These are phyloP conservation scores for Labroides dimidiatus DNA, from an alignment of 2,797 vertebrate species.

Conservation along the genomic window DNA sequence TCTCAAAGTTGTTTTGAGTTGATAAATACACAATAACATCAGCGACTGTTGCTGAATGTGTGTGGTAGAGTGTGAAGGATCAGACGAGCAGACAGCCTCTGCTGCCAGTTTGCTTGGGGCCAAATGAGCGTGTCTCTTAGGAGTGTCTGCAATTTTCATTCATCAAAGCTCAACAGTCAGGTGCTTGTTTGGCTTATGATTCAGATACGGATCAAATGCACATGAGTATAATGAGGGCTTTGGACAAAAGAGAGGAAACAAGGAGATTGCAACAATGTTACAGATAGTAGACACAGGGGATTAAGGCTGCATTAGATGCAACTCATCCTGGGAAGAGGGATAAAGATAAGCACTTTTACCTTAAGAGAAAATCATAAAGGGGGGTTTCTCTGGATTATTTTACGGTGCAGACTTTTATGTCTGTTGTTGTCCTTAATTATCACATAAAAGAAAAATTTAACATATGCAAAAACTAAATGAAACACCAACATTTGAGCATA, in stretches of 20 bases:
- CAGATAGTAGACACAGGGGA: constrained; percentile 49
- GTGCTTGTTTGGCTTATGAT: constrained; percentile 71
- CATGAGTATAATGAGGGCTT: constrained; percentile 62
- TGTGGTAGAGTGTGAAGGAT: constrained; percentile 68
- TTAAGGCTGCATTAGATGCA: constrained; percentile 53
- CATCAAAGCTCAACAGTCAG: constrained; percentile 65
- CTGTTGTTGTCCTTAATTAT: constrained; percentile 13
- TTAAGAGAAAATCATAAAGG: constrained; percentile 5
- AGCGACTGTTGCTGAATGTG: constrained; percentile 57
- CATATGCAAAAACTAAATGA: constrained; percentile 22
- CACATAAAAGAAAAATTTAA: neutral
- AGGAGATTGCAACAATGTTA: constrained; percentile 46
- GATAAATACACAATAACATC: constrained; percentile 53
- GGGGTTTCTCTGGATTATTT: constrained; percentile 37
- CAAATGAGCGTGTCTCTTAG: constrained; percentile 61
- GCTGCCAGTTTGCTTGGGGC: constrained; percentile 67
- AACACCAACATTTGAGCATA: constrained; percentile 8
- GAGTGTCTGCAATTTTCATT: constrained; percentile 67
- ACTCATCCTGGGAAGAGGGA: constrained; percentile 28
- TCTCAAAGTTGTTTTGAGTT: constrained; percentile 39
- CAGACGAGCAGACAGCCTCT: constrained; percentile 59
- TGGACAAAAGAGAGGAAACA: constrained; percentile 69
- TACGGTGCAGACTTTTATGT: constrained; percentile 36
- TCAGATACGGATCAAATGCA: constrained; percentile 73
- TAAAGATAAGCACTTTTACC: constrained; percentile 21